phyloP scores from a whole-genome alignment of 2,797 vertebrate genomes.

The Poecilia picta region DNA sequence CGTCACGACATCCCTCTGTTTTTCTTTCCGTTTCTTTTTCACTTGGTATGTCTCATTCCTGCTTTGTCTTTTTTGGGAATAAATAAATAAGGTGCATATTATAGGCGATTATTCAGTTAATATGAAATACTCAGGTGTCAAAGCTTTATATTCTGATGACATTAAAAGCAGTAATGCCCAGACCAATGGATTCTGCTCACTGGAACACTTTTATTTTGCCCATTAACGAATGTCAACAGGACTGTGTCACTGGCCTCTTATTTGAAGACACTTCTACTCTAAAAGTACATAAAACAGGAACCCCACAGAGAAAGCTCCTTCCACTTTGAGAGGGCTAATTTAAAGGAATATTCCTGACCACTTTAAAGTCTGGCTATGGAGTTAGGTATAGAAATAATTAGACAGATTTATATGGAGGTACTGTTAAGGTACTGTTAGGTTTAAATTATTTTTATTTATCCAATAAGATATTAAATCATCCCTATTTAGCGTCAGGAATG shows the following conservation, averaged over 20 bases:
- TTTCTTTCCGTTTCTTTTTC: conserved; percentile 35
- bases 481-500: conserved; percentile 63
- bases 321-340: conserved; percentile 75
- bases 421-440: background rate
- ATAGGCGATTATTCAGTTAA: conserved; percentile 73
- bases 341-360: conserved; percentile 68
- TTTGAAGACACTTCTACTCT: conserved; percentile 48
- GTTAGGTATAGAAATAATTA: background rate
- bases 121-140: conserved; percentile 73
- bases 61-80: conserved; percentile 48
- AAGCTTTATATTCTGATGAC: conserved; percentile 74
- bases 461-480: conserved; percentile 69
- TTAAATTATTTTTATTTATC: background rate
- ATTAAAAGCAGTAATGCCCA: conserved; percentile 72
- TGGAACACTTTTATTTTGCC: conserved; percentile 67
- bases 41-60: conserved; percentile 36
- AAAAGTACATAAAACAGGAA: conserved; percentile 51
- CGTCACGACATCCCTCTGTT: conserved; percentile 51
- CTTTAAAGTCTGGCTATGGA: background rate
- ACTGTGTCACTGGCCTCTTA: conserved; percentile 58
- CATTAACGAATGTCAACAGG: conserved; percentile 77
- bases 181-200: conserved; percentile 67
- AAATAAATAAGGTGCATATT: conserved; percentile 65
- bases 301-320: conserved; percentile 59
- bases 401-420: background rate